A percentile compares a stretch with the other conserved stretches of the same genome.
These are phyloP conservation scores for Ormyrus thymus DNA, from an alignment of 2,888 invertebrate species.

Conservation along the genomic window DNA sequence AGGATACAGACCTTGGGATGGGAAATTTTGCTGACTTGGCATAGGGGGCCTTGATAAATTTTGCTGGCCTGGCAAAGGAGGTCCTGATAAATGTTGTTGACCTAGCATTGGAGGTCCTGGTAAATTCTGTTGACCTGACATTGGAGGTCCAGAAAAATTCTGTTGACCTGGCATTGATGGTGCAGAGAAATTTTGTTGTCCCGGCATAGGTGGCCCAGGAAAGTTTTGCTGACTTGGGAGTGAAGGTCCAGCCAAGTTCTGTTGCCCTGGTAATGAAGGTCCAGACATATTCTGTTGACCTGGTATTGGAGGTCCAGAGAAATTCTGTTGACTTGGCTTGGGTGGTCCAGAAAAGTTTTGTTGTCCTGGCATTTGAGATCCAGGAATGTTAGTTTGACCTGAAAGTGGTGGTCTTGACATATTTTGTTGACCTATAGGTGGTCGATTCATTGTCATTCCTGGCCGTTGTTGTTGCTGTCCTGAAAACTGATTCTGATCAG, in stretches of 20 bases:
- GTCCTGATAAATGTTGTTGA: constrained; percentile 52
- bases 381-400: not conserved
- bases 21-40: constrained; percentile 57
- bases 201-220: constrained; percentile 53
- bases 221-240: not conserved
- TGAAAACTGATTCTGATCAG: constrained; percentile 14
- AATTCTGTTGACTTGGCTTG: not conserved
- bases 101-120: constrained; percentile 57
- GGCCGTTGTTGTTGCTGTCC: not conserved
- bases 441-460: constrained; percentile 20
- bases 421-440: constrained; percentile 1
- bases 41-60: constrained; percentile 44
- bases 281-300: not conserved
- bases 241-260: not conserved
- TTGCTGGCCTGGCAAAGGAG: constrained; percentile 55
- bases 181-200: constrained; percentile 22
- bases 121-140: constrained; percentile 44
- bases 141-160: constrained; percentile 53
- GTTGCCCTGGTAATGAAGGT: constrained; percentile 43
- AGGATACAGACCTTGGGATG: constrained; percentile 44
- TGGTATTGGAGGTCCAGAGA: not conserved
- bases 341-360: constrained; percentile 43
- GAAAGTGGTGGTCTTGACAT: not conserved
- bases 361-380: not conserved
- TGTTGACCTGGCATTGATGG: constrained; percentile 58